Base-by-base conservation (phyloP, 2,113 vertebrate genomes). In the Pagrus major region DNA sequence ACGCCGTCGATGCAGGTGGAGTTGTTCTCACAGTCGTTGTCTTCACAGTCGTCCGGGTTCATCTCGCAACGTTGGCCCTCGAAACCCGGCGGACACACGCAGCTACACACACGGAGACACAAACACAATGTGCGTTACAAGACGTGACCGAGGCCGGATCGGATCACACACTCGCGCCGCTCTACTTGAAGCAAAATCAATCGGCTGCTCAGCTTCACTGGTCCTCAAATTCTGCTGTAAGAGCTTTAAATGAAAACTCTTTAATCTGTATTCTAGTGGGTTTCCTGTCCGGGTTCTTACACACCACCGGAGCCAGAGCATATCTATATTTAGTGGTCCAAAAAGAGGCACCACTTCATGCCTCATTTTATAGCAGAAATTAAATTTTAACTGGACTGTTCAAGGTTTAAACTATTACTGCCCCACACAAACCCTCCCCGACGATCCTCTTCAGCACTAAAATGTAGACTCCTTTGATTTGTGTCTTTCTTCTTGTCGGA, bases 1-100 rank as follows among this genome's bases (percentile, higher is more conserved):
- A 98, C 93, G 33, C 98, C 97, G 10, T 99, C 98, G 29, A 97
- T 89, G 21, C 98, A 99, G 0, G 98, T 99, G 75, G 97, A 95
- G 64, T 98, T 99, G 93, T 99, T 99, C 90, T 99, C 97, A 0
- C 98, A 99, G 93, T 99, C 97, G 0, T 98, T 98, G 93, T 98
- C 97, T 85, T 98, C 97, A 3, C 98, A 99, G 90, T 99, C 98
- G 2, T 99, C 97, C 2, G 97, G 95, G 89, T 99, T 98, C 46
- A 96, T 84, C 91, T 98, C 97, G 88, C 98, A 99, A 12, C 93
- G 93, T 44, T 95, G 94, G 25, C 98, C 98, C 87, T 98, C 98
- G 7, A 96, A 99, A 12, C 98, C 98, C 58, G 96, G 93, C 0
- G 92, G 93, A 85, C 98, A 99, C 67, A 95, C 94, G 67, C 98